phyloP scores from a whole-genome alignment of 2,113 vertebrate genomes.

The Cercopithecus mona region DNA sequence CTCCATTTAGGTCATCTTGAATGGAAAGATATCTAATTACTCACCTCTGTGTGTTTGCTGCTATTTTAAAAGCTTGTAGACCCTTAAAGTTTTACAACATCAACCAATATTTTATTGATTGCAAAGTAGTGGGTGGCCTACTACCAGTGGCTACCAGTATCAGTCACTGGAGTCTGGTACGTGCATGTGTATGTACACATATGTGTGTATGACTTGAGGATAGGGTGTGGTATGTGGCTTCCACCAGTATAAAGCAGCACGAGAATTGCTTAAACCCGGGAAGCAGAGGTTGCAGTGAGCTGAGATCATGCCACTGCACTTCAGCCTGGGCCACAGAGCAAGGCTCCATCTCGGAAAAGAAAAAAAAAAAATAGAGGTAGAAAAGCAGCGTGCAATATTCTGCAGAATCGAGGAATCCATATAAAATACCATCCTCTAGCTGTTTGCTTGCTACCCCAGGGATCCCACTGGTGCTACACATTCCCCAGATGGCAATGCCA shows the following conservation, averaged over 20 bases:
- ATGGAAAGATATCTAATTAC: neutral
- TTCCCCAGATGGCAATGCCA: neutral
- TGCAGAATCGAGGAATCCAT: neutral
- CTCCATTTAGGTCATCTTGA: neutral
- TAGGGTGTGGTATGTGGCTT: neutral
- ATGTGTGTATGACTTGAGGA: neutral
- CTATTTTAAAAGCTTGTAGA: neutral
- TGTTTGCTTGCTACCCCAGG: neutral
- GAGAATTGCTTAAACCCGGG: too few relatives aligned
- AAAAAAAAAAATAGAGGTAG: neutral
- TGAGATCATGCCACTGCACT: too few relatives aligned
- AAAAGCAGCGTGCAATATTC: neutral
- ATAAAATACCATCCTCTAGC: neutral
- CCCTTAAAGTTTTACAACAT: neutral
- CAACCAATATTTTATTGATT: neutral
- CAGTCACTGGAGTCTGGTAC: neutral
- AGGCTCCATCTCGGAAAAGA: too few relatives aligned
- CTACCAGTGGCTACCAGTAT: neutral
- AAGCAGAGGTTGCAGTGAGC: too few relatives aligned
- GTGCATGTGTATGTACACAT: fast-evolving
- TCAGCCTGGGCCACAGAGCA: too few relatives aligned
- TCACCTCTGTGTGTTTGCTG: neutral
- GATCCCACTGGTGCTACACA: neutral
- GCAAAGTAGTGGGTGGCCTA: neutral
- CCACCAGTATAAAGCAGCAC: neutral